Percentiles rank a stretch among this genome's conserved stretches.
Conservation (phyloP, 92 coral and sea anemone species). For the Plumapathes pennacea region DNA sequence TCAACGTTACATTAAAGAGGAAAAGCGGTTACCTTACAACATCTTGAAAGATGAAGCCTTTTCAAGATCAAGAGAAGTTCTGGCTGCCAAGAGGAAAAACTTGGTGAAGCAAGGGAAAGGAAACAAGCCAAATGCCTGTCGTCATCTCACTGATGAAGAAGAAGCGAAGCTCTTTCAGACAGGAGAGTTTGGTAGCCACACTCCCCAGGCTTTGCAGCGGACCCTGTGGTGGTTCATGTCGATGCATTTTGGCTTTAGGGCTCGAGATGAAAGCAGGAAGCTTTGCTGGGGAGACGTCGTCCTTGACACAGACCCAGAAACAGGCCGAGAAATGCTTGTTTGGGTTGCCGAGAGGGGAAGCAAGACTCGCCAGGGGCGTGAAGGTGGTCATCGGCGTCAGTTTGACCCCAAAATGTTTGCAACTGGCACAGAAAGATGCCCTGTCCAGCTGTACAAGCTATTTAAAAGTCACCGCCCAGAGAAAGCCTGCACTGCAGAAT, state of each 20-base stretch:
- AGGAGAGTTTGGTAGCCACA: constrained; percentile 20
- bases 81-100: constrained; percentile 12
- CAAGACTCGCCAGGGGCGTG: constrained; percentile 7
- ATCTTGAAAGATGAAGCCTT: constrained; percentile 32
- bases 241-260: constrained; percentile 42
- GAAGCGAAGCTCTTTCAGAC: constrained; percentile 8
- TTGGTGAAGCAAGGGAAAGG: constrained; percentile 13
- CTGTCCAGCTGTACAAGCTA: too few species aligned
- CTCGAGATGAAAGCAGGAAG: constrained; percentile 34
- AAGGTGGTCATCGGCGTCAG: too few species aligned
- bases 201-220: constrained; percentile 28
- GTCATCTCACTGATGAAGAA: constrained; percentile 16
- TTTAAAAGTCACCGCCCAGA: too few species aligned
- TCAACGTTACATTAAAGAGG: constrained; percentile 17
- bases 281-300: constrained; percentile 18
- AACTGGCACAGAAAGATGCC: too few species aligned
- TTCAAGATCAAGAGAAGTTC: constrained; percentile 23
- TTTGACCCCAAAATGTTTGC: too few species aligned
- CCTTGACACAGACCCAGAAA: constrained; percentile 10
- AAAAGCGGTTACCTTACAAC: too few species aligned
- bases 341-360: constrained; percentile 25
- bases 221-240: constrained; percentile 36
- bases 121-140: constrained; percentile 15
- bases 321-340: constrained; percentile 17
- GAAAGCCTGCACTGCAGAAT: too few species aligned